Percentiles rank a stretch among this genome's conserved stretches.
These are phyloP conservation scores for Pandemis cinnamomeana DNA, from an alignment of 2,888 invertebrate genomes.

Conservation along the genomic window DNA sequence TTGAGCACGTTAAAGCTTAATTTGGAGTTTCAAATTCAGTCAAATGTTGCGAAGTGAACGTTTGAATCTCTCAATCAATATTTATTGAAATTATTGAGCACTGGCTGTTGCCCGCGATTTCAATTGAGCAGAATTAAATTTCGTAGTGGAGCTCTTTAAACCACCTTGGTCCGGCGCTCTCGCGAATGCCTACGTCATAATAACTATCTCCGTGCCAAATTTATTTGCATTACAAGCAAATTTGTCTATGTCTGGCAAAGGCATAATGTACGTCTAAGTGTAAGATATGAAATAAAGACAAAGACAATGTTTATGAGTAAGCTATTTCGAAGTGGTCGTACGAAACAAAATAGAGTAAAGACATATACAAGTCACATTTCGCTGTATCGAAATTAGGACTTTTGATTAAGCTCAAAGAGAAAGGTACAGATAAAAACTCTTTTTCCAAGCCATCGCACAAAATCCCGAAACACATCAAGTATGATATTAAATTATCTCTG, in stretches of 20 bases:
- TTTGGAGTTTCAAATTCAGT: slow-evolving; percentile 9
- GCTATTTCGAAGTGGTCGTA: neutral
- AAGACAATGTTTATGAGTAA: no score
- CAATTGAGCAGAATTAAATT: no score
- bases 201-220: no score
- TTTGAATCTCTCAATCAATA: neutral
- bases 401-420: slow-evolving; percentile 32
- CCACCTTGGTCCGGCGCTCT: no score
- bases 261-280: no score
- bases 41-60: neutral
- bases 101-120: no score
- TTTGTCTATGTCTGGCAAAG: no score
- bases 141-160: no score
- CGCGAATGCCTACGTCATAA: no score
- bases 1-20: slow-evolving; percentile 15
- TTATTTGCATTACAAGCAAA: no score
- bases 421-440: slow-evolving; percentile 34
- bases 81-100: no score
- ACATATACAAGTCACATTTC: neutral
- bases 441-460: slow-evolving; percentile 38
- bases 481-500: slow-evolving; percentile 42
- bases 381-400: slow-evolving; percentile 6
- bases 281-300: no score
- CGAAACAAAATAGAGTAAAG: neutral
- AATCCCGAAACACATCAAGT: slow-evolving; percentile 42